Evolutionary conservation across 2,888 invertebrate genomes (phyloP).

Genomic region (Agriopis marginaria): DNA sequence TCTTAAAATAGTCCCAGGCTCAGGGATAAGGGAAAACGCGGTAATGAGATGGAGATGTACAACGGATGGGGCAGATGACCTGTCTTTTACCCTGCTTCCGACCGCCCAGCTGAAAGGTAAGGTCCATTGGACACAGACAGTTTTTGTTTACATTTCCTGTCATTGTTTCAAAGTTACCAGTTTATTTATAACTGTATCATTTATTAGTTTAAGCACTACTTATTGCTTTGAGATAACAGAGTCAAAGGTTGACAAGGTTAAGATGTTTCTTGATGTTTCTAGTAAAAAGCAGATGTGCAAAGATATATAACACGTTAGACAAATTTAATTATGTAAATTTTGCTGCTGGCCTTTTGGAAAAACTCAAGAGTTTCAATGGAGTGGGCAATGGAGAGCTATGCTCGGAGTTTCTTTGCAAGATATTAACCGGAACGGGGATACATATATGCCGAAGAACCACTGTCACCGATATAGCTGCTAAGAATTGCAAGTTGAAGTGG

Average conservation of each 20-base stretch:
- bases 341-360: too few relatives aligned
- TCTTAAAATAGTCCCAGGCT: conserved; percentile 68
- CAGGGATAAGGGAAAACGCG: conserved; percentile 57
- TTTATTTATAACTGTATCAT: not conserved
- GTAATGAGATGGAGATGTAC: conserved; percentile 71
- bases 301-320: conserved; percentile 7
- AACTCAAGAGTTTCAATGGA: too few relatives aligned
- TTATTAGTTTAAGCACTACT: not conserved
- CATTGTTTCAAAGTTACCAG: too few relatives aligned
- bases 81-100: conserved; percentile 49
- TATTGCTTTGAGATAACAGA: conserved; percentile 3
- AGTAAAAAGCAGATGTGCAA: conserved; percentile 17
- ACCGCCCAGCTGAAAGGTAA: conserved; percentile 11
- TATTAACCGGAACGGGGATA: too few relatives aligned
- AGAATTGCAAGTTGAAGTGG: too few relatives aligned
- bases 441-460: too few relatives aligned
- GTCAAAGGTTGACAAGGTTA: conserved; percentile 18
- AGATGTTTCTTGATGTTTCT: conserved; percentile 6
- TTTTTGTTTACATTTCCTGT: not conserved
- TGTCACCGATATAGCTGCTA: too few relatives aligned
- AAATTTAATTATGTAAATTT: too few relatives aligned
- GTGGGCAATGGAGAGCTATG: too few relatives aligned
- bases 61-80: conserved; percentile 66
- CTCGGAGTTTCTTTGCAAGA: too few relatives aligned
- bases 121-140: conserved; percentile 1